phyloP scores from a whole-genome alignment of 2,888 invertebrate species.

The Phoenoteleia sp. region DNA sequence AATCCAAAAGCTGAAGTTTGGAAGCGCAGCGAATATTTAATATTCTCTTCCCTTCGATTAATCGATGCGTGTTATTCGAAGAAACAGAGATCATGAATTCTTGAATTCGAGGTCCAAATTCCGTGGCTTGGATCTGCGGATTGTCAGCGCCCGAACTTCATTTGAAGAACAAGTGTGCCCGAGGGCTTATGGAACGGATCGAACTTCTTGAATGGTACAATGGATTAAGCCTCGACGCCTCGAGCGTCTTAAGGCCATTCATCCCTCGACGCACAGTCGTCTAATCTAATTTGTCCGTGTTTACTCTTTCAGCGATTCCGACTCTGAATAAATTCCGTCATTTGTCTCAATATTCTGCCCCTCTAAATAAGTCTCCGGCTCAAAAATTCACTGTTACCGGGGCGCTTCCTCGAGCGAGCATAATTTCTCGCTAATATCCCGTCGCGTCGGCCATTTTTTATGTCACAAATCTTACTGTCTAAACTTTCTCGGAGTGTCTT shows the following conservation, averaged over 20 bases:
- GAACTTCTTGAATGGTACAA: conserved; percentile 55
- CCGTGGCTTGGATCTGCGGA: conserved; percentile 14
- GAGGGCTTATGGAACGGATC: conserved; percentile 45
- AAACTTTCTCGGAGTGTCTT: conserved; percentile 22
- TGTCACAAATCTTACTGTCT: conserved; percentile 51
- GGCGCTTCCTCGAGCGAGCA: conserved; percentile 15
- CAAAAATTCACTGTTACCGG: conserved; percentile 1
- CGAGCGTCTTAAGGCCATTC: conserved; percentile 55
- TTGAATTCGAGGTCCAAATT: conserved; percentile 31
- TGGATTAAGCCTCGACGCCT: conserved; percentile 49
- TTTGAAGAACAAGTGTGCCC: conserved; percentile 55
- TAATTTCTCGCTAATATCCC: conserved; percentile 56
- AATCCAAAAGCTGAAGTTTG: not conserved
- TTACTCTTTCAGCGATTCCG: conserved; percentile 44
- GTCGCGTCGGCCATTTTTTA: conserved; percentile 30
- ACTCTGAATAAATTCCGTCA: conserved; percentile 38
- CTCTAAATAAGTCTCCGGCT: not conserved
- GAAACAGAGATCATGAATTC: conserved; percentile 26
- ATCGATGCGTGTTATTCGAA: conserved; percentile 11
- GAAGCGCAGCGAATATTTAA: not conserved
- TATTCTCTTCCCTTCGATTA: not conserved
- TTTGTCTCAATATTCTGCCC: conserved; percentile 44
- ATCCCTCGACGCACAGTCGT: conserved; percentile 39
- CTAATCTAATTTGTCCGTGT: conserved; percentile 64
- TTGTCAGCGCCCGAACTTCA: conserved; percentile 56